Percentiles rank a stretch among this genome's conserved stretches.
These are phyloP conservation scores for Sebastes jordani DNA, from an alignment of 2,797 vertebrate species.

Conservation along the genomic window DNA sequence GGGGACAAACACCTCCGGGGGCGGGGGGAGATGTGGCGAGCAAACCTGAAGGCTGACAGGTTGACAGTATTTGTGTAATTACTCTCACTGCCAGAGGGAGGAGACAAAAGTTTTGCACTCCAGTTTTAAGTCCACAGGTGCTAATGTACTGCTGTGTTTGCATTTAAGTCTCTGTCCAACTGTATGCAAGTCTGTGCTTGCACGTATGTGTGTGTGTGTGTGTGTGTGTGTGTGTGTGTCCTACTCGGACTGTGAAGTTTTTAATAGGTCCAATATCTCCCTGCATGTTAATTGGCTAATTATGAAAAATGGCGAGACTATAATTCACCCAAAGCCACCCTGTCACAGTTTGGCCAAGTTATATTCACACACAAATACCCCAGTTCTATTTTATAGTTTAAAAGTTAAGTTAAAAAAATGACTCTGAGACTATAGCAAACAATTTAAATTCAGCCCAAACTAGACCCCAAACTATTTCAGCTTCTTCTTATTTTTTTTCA, in stretches of 20 bases:
- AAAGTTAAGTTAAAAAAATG: slow-evolving; percentile 41
- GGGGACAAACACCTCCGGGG: too few relatives aligned
- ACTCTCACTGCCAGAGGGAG: too few relatives aligned
- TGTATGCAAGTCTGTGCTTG: neutral
- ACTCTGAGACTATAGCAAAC: slow-evolving; percentile 31
- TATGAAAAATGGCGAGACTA: slow-evolving; percentile 73
- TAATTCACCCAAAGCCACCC: slow-evolving; percentile 52
- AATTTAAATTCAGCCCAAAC: slow-evolving; percentile 58
- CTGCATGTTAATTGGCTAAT: slow-evolving; percentile 81
- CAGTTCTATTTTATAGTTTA: slow-evolving; percentile 35
- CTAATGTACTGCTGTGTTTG: neutral
- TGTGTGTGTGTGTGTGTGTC: slow-evolving; percentile 10
- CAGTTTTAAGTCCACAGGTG: slow-evolving; percentile 1
- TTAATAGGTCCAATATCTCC: slow-evolving; percentile 74
- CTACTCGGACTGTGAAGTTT: slow-evolving; percentile 45
- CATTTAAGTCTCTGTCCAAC: neutral
- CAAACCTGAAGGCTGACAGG: too few relatives aligned
- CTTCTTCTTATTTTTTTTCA: slow-evolving; percentile 2
- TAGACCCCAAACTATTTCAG: slow-evolving; percentile 39
- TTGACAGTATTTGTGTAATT: too few relatives aligned
- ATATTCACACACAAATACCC: slow-evolving; percentile 41
- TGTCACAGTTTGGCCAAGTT: slow-evolving; percentile 46
- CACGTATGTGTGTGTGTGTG: neutral
- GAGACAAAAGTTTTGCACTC: rapidly evolving
- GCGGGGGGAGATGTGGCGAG: too few relatives aligned